Base-by-base conservation (phyloP, 2,113 vertebrate genomes). In the Ranitomeya variabilis region DNA sequence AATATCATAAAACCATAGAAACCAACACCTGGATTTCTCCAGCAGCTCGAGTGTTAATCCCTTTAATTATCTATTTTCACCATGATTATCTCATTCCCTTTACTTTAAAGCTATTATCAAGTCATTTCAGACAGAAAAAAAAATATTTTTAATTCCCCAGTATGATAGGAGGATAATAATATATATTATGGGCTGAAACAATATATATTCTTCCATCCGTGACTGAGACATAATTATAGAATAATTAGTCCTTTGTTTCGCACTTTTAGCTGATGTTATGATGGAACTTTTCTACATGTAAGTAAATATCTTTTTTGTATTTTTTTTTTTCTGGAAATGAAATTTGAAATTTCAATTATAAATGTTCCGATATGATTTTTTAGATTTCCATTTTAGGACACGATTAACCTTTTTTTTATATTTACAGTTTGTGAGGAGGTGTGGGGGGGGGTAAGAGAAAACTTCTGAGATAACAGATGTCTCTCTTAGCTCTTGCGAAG, bases 381-480 rank as follows among this genome's bases (percentile, higher is more conserved):
- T 87, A 90, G 66, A 60, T 85, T 88, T 89, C 37, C 90, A 90
- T 90, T 87, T 62, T 79, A 87, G 90, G 89, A 90, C 66, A 86
- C 88, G 69, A 78, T 89, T 74, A 80, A 87, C 64, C 73, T 79
- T 87, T 73, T 81, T 89, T 67, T 21, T 12, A 59, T 83, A 90
- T 91, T 79, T 78, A 86, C 21, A 55, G 6, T 60, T 26, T 31
- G 19, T 87, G 54, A 89, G 18, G 19, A 6, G 60, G 19, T 37
- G 4, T n/a, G 37, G 11, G 2, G 16, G 26, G 26, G 90, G 77
- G 13, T 80, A 85, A 86, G 31, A 90, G 64, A 57, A 89, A 66
- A 82, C 52, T 37, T 88, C n/a, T 71, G 89, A 92, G 90, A 0
- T 87, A 90, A n/a, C 85, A 88, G 59, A 55, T 91, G 67, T 83